Base-by-base conservation (phyloP, 2,888 invertebrate species). In the Heliconius cydno region DNA sequence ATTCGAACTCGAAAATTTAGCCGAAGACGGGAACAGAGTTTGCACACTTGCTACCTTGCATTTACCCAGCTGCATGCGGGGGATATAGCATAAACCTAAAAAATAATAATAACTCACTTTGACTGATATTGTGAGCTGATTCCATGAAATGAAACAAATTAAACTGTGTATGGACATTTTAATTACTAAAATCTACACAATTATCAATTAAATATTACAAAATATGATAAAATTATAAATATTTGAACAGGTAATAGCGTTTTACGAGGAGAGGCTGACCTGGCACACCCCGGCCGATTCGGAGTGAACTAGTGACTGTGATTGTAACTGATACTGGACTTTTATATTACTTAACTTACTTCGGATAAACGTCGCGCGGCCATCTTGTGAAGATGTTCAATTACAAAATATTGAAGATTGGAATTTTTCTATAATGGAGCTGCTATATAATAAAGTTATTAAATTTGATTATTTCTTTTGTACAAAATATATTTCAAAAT, bases 221-320 rank as follows among this genome's bases (percentile, higher is more conserved):
- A 30, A 30, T 30, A 66, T 30, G 28, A 66, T 41, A 25, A n/a
- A 34, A 28, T 28, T 28, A 28, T 28, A 28, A 28, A 28, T 28
- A 38, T 70, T 15, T n/a, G 84, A 83, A 0, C 90, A 95, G 94
- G 99, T 99, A 15, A 99, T 99, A 77, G 97, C 97, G 77, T 99
- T 99, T 92, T 99, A 99, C 88, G 99, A 99, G 90, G 99, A 99
- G 89, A 95, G 99, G 85, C 96, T 99, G 38, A 98, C 98, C 73
- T 99, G 99, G 99, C 98, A 99, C 90, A 97, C 97, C 75, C 98
- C 98, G 2, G 87, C 91, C 0, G 94, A 94, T 82, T 87, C 91
- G 0, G 90, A 91, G 81, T 91, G 89, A 92, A 41, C 52, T 3
- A 9, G 41, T 46, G 60, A 30, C 41, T 75, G 65, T 46, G 63